Base-by-base conservation (phyloP, 2,113 vertebrate species). In the Ahaetulla prasina region DNA sequence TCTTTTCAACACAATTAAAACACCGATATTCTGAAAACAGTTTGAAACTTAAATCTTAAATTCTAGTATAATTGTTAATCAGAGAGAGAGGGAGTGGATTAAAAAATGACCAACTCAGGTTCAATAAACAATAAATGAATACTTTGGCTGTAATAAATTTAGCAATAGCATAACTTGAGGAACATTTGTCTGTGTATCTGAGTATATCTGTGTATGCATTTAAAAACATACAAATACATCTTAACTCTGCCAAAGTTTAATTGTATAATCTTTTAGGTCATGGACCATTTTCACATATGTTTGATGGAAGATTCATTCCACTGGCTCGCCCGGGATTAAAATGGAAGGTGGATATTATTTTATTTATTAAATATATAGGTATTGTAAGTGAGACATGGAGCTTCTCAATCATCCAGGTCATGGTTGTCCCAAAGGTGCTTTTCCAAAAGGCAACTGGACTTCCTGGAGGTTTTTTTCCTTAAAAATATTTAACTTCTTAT, bases 241-340 rank as follows among this genome's bases (percentile, higher is more conserved):
- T 30, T 88, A 84, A 50, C 4, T 85, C 3, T 89, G 30, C 27
- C 43, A 55, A 8, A 85, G 3, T 85, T 91, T 89, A 95, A 89
- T 35, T 94, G 0, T 91, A 10, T 90, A 30, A 92, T 94, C 80
- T 94, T 95, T 97, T 92, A 96, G 99, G 99, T 96, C 99, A 99
- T 68, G 99, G 99, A 0, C 99, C 99, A 6, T 99, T 99, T 96
- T 99, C 99, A 80, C 99, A 99, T 92, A 98, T 99, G 98, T 99
- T 98, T 96, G 99, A 99, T 95, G 97, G 97, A 95, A 98, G 97
- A 95, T 99, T 99, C 96, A 98, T 99, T 92, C 99, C 99, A 25
- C 97, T 96, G 86, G 96, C 97, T 92, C 97, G 98, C 35, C 98
- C 98, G 45, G 96, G 10, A 9, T 85, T 94, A 20, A 93, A 92